These are phyloP conservation scores for Chelmon rostratus DNA, from an alignment of 2,797 vertebrate species.

Conservation along the genomic window DNA sequence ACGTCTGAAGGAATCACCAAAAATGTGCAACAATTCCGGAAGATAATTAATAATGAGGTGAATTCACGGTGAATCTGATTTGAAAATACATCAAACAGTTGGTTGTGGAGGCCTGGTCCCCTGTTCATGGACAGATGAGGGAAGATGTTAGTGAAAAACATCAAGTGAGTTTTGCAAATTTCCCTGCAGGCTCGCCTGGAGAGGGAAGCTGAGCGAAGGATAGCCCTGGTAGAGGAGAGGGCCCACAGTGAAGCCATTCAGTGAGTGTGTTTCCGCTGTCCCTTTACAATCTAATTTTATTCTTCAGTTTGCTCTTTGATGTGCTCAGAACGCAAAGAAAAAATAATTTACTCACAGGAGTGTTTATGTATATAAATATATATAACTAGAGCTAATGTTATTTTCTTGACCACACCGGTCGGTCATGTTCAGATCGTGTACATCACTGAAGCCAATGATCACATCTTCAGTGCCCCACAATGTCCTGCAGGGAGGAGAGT, in stretches of 20 bases:
- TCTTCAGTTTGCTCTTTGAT: constrained; percentile 71
- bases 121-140: background rate
- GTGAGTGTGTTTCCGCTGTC: constrained; percentile 83
- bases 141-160: constrained; percentile 14
- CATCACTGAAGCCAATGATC: constrained; percentile 79
- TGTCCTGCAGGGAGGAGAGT: constrained; percentile 41
- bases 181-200: constrained; percentile 85
- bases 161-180: constrained; percentile 37
- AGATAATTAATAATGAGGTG: background rate
- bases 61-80: background rate
- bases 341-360: constrained; percentile 63
- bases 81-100: background rate
- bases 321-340: constrained; percentile 58
- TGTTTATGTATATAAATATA: constrained; percentile 59
- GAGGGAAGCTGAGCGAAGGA: constrained; percentile 88
- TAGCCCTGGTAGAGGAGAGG: constrained; percentile 83
- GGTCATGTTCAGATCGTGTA: constrained; percentile 73
- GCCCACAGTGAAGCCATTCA: constrained; percentile 89
- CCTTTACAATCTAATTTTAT: constrained; percentile 73
- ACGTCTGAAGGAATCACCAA: background rate
- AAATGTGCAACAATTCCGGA: background rate
- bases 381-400: constrained; percentile 72
- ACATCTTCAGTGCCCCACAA: constrained; percentile 66
- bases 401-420: constrained; percentile 76
- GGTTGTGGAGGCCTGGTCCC: background rate